A percentile compares a stretch with the other conserved stretches of the same genome.
Conservation (phyloP, 2,113 vertebrate genomes). For the Anthoscopus minutus region DNA sequence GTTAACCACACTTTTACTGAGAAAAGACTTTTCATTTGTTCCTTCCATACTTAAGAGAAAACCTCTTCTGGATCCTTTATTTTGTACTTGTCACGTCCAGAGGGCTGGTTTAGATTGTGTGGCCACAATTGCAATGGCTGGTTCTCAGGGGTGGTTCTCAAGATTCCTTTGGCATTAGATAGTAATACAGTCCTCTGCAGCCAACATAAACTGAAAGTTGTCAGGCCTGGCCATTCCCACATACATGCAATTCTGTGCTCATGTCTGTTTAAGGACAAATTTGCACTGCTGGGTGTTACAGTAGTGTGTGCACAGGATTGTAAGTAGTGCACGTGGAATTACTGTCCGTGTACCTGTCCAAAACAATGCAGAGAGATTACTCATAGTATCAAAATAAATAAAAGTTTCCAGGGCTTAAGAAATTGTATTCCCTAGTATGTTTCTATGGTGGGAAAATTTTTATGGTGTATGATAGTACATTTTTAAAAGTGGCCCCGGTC, state of each 20-base stretch:
- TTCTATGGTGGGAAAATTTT: not conserved
- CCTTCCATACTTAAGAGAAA: not conserved
- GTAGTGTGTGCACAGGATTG: fast-evolving
- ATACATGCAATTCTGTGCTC: not conserved
- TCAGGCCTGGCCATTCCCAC: not conserved
- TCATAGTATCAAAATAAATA: not conserved
- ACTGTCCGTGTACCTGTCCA: not conserved
- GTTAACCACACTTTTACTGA: not conserved
- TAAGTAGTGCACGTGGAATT: not conserved
- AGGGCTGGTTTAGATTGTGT: not conserved
- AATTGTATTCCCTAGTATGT: not conserved
- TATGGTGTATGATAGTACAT: not conserved
- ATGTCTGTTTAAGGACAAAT: not conserved
- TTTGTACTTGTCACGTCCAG: not conserved
- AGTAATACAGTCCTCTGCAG: not conserved
- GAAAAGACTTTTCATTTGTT: not conserved
- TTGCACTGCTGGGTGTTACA: not conserved
- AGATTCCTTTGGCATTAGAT: not conserved
- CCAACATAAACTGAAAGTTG: not conserved
- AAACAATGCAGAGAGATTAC: not conserved
- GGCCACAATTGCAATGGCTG: not conserved
- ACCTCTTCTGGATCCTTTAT: not conserved
- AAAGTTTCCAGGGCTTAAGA: not conserved
- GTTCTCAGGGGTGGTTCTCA: not conserved
- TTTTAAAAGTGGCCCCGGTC: not conserved